Conservation (phyloP, 2,113 vertebrate genomes). For the Puntigrus tetrazona region DNA sequence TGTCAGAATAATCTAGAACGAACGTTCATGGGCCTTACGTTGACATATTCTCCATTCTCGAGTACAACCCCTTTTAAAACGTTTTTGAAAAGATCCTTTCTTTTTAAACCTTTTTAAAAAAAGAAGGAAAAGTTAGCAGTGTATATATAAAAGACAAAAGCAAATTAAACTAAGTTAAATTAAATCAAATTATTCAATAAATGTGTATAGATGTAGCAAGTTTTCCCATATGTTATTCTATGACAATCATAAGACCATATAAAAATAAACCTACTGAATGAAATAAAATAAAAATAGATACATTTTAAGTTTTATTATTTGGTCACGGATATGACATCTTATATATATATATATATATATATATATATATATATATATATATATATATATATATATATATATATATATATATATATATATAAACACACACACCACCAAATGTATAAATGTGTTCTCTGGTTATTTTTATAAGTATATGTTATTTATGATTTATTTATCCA, state of each 20-base stretch:
- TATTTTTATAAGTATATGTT: neutral
- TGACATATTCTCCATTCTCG: neutral
- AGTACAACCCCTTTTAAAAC: neutral
- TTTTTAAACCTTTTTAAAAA: neutral
- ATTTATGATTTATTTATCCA: neutral
- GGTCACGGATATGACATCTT: no score
- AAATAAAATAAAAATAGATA: neutral
- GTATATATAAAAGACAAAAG: no score
- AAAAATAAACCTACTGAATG: no score
- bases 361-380: no score
- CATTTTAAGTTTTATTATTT: neutral
- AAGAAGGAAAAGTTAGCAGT: neutral
- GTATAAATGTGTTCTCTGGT: neutral
- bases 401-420: no score
- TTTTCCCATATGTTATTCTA: neutral
- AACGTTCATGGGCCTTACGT: neutral
- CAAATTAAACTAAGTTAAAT: no score
- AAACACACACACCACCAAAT: no score
- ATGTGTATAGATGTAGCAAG: no score
- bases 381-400: no score
- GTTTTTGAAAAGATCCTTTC: neutral
- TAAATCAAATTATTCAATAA: no score
- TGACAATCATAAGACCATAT: neutral
- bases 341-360: no score
- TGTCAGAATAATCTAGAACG: constrained; percentile 22